phyloP scores from a whole-genome alignment of 2,888 invertebrate genomes.

The Lysandra coridon region DNA sequence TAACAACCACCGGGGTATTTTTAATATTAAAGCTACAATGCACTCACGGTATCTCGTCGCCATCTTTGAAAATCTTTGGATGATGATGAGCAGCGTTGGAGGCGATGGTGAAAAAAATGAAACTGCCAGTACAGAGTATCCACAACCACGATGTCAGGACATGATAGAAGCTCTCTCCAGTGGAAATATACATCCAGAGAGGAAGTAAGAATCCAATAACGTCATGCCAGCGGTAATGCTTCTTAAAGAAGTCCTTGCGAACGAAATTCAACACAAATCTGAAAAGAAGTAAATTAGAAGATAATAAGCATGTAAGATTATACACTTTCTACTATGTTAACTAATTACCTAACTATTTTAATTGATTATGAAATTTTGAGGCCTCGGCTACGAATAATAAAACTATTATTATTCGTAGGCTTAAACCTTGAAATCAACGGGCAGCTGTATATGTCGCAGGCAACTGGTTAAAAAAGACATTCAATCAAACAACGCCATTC shows the following conservation, averaged over 20 bases:
- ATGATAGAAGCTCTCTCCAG: constrained; percentile 53
- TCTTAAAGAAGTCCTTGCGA: constrained; percentile 53
- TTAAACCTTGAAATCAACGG: too few species aligned
- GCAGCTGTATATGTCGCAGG: too few species aligned
- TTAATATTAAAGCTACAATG: too few species aligned
- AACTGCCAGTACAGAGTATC: constrained; percentile 79
- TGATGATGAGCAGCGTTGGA: constrained; percentile 91
- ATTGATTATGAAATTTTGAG: too few species aligned
- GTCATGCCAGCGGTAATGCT: constrained; percentile 64
- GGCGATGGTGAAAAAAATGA: constrained; percentile 83
- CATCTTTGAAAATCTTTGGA: constrained; percentile 89
- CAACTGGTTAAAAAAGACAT: too few species aligned
- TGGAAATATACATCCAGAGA: constrained; percentile 63
- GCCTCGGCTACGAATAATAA: too few species aligned
- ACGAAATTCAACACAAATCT: constrained; percentile 54
- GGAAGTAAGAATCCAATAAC: constrained; percentile 63
- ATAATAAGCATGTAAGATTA: too few species aligned
- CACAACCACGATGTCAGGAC: constrained; percentile 79
- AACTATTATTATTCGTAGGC: too few species aligned
- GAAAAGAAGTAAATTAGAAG: constrained; percentile 35
- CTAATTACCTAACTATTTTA: too few species aligned
- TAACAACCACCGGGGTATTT: too few species aligned
- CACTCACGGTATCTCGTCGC: constrained; percentile 83
- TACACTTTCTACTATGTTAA: too few species aligned
- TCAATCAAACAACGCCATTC: too few species aligned